Base-by-base conservation (phyloP, 2,113 vertebrate genomes). In the Sapayoa aenigma region DNA sequence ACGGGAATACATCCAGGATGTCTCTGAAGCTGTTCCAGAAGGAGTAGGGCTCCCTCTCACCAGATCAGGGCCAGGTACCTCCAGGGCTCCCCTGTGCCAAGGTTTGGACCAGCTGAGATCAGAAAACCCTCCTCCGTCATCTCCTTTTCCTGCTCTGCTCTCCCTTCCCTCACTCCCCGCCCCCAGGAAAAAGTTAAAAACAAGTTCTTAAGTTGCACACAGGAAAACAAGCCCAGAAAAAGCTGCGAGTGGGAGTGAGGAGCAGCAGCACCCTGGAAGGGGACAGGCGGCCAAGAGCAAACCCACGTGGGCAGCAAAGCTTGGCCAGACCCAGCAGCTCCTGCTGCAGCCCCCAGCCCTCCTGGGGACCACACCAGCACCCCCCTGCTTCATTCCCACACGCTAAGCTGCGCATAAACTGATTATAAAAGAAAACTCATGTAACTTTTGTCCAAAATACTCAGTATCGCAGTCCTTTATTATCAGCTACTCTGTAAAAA, bases 171-270 rank as follows among this genome's bases (percentile, higher is more conserved):
- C 13, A 0, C 91, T 92, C 85, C 42, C 66, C 62, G 5, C 68
- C 86, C 56, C 52, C 76, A 23, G 63, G n/a, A 92, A 82, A 58
- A 89, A 37, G 73, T 63, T 50, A 59, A 89, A 93, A 95, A 90
- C 86, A 94, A 92, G 66, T 87, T 93, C 86, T 86, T 68, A 4
- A 75, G 67, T 39, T 69, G 82, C 88, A 50, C 3, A 8, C 12
- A 49, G 87, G 50, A 81, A 93, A 94, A 92, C 49, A 74, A 93
- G 39, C 55, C 87, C 96, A 95, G 89, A 35, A 94, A 91, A 82
- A 91, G 87, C 80, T 33, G 46, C 0, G 35, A 90, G 95, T 74
- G 83, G 95, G 96, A 95, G 94, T 23, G 67, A 86, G 79, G 67
- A 94, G 91, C 89, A 39, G 80, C 94, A 69, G 76, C 5, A 8